Evolutionary conservation across 2,888 invertebrate species (phyloP).

Genomic region (Cenopis cana): DNA sequence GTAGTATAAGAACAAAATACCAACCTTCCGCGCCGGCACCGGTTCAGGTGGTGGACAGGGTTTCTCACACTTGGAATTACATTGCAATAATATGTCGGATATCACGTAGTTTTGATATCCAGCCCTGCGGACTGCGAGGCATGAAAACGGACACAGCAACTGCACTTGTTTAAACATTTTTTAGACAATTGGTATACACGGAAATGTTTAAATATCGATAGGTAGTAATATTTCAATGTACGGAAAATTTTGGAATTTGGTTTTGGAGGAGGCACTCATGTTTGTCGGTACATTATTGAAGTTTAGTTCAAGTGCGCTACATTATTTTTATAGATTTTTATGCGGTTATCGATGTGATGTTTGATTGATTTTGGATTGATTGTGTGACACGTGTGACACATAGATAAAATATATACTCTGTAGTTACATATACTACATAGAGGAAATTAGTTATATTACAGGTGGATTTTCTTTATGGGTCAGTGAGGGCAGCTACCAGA

Average conservation of each 20-base stretch:
- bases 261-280: not conserved
- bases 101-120: constrained; percentile 66
- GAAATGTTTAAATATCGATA: too few species aligned
- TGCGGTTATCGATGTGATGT: not conserved
- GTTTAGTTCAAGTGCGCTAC: not conserved
- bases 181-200: constrained; percentile 30
- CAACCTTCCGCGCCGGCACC: constrained; percentile 68
- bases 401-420: too few species aligned
- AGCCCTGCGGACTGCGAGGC: constrained; percentile 47
- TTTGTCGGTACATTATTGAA: not conserved
- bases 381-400: too few species aligned
- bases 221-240: too few species aligned
- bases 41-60: constrained; percentile 62
- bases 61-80: constrained; percentile 67
- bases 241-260: not conserved
- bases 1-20: constrained; percentile 30
- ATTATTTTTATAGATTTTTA: not conserved
- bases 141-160: constrained; percentile 42
- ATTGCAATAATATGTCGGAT: constrained; percentile 60
- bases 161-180: constrained; percentile 48
- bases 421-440: too few species aligned
- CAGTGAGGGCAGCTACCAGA: too few species aligned
- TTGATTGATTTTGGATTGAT: too few species aligned
- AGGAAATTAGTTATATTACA: too few species aligned
- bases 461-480: too few species aligned